Evolutionary conservation across 2,113 vertebrate genomes (phyloP).

Genomic region (Bombycilla garrulus): DNA sequence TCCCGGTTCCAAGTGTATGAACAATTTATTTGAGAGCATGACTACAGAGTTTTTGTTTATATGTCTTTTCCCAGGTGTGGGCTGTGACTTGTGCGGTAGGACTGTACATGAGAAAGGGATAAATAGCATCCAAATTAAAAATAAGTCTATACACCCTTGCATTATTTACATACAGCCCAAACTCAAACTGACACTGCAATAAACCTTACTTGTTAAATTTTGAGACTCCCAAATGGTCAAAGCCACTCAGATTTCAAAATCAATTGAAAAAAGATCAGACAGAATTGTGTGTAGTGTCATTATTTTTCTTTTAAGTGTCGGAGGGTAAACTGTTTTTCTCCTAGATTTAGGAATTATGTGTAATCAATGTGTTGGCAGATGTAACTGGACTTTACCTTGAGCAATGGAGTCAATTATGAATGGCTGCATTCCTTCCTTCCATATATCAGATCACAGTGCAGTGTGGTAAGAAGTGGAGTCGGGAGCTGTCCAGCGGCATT

Average conservation of each 20-base stretch:
- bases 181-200: background rate
- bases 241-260: background rate
- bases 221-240: background rate
- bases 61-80: background rate
- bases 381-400: background rate
- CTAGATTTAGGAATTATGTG: background rate
- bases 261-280: background rate
- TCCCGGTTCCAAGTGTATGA: background rate
- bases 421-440: background rate
- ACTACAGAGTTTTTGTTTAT: background rate
- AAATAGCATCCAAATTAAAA: background rate
- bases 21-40: background rate
- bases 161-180: background rate
- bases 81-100: background rate
- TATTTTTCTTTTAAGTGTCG: background rate
- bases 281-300: background rate
- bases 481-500: background rate
- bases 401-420: background rate
- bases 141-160: background rate
- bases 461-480: background rate
- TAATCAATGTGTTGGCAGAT: background rate
- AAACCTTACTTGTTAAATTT: background rate
- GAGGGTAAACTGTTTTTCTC: background rate
- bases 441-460: background rate
- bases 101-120: background rate